Conservation (phyloP, 2,888 invertebrate species). For the Limnephilus rhombicus region DNA sequence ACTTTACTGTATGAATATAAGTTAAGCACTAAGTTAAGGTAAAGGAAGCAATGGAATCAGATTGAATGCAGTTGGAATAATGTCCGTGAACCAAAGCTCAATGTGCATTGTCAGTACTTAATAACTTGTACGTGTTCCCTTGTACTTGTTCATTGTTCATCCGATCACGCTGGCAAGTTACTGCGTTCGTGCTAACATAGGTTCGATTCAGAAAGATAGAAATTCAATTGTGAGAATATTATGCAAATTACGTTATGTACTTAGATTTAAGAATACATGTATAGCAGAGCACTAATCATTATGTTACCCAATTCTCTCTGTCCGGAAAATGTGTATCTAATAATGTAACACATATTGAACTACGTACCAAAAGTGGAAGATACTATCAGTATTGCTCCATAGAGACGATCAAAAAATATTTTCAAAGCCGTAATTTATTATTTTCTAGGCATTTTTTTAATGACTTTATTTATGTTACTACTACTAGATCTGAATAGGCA, state of each 20-base stretch:
- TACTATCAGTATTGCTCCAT: too few species aligned
- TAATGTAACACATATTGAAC: too few species aligned
- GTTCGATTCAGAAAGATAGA: background rate
- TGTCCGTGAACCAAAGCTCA: background rate
- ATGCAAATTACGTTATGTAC: too few species aligned
- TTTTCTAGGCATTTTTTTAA: too few species aligned
- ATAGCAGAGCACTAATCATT: too few species aligned
- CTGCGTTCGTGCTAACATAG: background rate
- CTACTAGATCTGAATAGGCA: background rate
- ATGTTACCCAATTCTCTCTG: too few species aligned
- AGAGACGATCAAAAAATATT: too few species aligned
- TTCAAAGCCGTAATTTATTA: too few species aligned
- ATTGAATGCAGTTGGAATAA: background rate
- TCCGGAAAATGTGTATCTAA: too few species aligned
- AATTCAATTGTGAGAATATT: background rate
- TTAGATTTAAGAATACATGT: too few species aligned
- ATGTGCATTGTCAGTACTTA: background rate
- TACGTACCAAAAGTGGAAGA: too few species aligned
- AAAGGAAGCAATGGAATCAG: background rate
- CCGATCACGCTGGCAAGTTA: background rate
- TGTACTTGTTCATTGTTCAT: background rate
- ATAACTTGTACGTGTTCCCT: background rate
- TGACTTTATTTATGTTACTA: too few species aligned
- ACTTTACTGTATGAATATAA: background rate
- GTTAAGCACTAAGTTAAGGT: background rate